Conservation (phyloP, 2,888 invertebrate species). For the Sarcophaga caerulescens region DNA sequence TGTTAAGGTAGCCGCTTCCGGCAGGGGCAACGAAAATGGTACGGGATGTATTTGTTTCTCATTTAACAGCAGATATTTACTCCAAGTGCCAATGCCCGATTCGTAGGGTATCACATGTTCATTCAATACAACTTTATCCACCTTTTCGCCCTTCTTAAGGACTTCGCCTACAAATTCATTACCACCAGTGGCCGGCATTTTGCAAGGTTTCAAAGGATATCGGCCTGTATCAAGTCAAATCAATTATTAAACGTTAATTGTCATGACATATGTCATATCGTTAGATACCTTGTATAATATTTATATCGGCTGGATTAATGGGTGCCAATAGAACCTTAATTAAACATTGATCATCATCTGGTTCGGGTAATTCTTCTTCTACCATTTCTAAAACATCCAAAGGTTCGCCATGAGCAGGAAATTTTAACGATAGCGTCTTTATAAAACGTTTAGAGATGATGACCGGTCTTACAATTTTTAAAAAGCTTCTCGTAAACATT, state of each 20-base stretch:
- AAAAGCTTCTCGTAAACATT: not conserved
- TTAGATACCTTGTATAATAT: conserved; percentile 94
- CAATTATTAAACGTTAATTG: conserved; percentile 51
- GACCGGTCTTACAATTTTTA: not conserved
- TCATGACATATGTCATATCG: not conserved
- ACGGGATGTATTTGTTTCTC: conserved; percentile 86
- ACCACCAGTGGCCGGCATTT: conserved; percentile 94
- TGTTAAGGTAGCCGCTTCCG: conserved; percentile 92
- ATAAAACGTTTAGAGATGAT: not conserved
- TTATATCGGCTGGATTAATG: conserved; percentile 98
- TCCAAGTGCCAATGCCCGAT: conserved; percentile 94
- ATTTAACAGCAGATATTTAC: conserved; percentile 85
- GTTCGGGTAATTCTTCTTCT: conserved; percentile 82
- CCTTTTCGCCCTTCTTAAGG: conserved; percentile 85
- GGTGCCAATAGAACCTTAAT: conserved; percentile 94
- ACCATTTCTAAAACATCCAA: conserved; percentile 86
- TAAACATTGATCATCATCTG: conserved; percentile 86
- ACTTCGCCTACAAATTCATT: conserved; percentile 97
- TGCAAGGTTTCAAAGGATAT: conserved; percentile 87
- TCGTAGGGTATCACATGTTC: conserved; percentile 91
- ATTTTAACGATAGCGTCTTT: conserved; percentile 15
- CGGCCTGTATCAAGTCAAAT: conserved; percentile 78
- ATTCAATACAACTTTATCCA: conserved; percentile 83
- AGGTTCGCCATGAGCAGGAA: conserved; percentile 86
- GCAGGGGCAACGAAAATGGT: conserved; percentile 86